Evolutionary conservation across 2,113 vertebrate genomes (phyloP).

Genomic region (Psilopsiagon aymara): DNA sequence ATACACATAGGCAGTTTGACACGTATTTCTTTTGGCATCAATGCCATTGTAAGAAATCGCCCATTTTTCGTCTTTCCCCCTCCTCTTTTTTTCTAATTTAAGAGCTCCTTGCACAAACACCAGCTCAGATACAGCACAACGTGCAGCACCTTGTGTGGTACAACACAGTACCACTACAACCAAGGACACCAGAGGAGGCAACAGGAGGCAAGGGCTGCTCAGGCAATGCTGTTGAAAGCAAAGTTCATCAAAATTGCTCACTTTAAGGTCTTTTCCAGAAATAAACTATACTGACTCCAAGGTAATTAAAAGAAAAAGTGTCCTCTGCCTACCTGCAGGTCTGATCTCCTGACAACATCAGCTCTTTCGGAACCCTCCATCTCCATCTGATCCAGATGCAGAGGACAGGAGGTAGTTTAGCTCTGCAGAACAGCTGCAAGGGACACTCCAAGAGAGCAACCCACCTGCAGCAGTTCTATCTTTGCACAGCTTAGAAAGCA

Average conservation of each 20-base stretch:
- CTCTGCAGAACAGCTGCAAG: not conserved
- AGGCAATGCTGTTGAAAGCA: not conserved
- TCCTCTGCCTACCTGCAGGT: not conserved
- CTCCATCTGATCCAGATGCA: not conserved
- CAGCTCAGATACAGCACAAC: not conserved
- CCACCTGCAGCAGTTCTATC: not conserved
- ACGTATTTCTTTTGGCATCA: not conserved
- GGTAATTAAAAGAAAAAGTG: not conserved
- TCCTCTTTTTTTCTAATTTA: not conserved
- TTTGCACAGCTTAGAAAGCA: not conserved
- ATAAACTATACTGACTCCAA: not conserved
- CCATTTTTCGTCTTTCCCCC: accelerated
- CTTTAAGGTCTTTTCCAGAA: not conserved
- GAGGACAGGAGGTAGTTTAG: not conserved
- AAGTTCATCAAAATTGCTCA: not conserved
- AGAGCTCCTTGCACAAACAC: not conserved
- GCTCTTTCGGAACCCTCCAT: not conserved
- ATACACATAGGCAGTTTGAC: not conserved
- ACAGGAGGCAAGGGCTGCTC: not conserved
- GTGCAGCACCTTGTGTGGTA: not conserved
- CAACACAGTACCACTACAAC: not conserved
- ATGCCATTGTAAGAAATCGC: not conserved
- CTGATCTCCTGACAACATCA: not conserved
- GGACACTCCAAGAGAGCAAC: not conserved
- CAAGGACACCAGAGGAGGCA: not conserved